phyloP scores from a whole-genome alignment of 2,888 invertebrate genomes.

The Pollenia labialis region DNA sequence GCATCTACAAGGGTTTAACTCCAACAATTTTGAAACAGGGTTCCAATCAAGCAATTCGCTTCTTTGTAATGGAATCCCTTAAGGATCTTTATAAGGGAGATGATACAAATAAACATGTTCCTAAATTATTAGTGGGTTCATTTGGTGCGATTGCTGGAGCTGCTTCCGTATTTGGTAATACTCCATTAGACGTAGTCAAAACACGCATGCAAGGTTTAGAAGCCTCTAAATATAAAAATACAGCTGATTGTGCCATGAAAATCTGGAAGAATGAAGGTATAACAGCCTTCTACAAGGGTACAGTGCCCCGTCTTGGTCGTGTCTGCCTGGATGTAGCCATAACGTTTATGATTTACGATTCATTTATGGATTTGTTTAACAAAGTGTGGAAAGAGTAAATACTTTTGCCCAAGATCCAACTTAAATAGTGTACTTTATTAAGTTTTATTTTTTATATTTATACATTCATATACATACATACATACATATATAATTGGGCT shows the following conservation, averaged over 20 bases:
- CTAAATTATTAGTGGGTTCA: slow-evolving; percentile 93
- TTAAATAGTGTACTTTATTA: slow-evolving; percentile 8
- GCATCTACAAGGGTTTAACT: slow-evolving; percentile 96
- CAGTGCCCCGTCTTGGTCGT: slow-evolving; percentile 96
- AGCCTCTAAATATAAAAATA: slow-evolving; percentile 96
- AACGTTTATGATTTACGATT: slow-evolving; percentile 99
- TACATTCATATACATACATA: not conserved
- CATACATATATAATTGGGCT: not conserved
- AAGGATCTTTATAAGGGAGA: slow-evolving; percentile 96
- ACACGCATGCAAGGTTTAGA: slow-evolving; percentile 99
- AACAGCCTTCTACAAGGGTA: slow-evolving; percentile 99
- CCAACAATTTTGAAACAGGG: slow-evolving; percentile 99
- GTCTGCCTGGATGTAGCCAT: slow-evolving; percentile 99
- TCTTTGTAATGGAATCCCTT: slow-evolving; percentile 98
- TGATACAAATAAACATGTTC: slow-evolving; percentile 92
- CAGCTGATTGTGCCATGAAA: slow-evolving; percentile 94
- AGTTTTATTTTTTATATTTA: not conserved
- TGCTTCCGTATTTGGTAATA: slow-evolving; percentile 98
- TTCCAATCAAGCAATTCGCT: slow-evolving; percentile 98
- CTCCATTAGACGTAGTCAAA: slow-evolving; percentile 99
- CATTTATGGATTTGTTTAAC: slow-evolving; percentile 98
- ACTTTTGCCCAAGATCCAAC: not conserved
- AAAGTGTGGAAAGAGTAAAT: slow-evolving; percentile 88
- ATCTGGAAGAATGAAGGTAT: slow-evolving; percentile 98
- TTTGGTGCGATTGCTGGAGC: slow-evolving; percentile 98